Percentiles rank a stretch among this genome's conserved stretches.
phyloP scores from a whole-genome alignment of 2,797 vertebrate species.

The Notamacropus eugenii region DNA sequence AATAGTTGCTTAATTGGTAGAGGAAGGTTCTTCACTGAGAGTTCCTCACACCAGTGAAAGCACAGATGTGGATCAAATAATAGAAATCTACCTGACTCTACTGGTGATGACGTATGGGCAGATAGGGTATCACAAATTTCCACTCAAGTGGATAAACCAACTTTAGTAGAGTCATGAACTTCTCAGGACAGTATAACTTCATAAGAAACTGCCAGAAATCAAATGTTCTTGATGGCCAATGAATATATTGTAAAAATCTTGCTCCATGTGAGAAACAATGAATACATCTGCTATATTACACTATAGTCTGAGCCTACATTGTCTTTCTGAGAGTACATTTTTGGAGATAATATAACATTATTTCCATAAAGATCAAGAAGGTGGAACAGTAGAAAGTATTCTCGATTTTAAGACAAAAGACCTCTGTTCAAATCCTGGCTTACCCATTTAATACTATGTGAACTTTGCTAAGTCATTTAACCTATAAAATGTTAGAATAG shows the following conservation, averaged over 20 bases:
- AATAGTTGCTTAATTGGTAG: background rate
- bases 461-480: background rate
- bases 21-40: background rate
- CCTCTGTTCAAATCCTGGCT: background rate
- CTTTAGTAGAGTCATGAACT: background rate
- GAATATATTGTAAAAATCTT: conserved; percentile 3
- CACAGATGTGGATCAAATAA: background rate
- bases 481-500: background rate
- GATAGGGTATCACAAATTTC: background rate
- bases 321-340: background rate
- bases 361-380: background rate
- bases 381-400: background rate
- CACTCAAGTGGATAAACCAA: background rate
- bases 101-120: background rate
- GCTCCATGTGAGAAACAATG: background rate
- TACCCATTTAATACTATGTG: background rate
- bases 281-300: background rate
- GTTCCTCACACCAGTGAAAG: background rate
- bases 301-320: background rate
- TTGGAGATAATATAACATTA: background rate
- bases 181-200: background rate
- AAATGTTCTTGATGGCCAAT: background rate
- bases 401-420: background rate
- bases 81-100: background rate
- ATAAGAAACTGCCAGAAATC: background rate